These are phyloP conservation scores for Drosophila sucinea DNA, from an alignment of 1,140 invertebrate species.

Conservation along the genomic window DNA sequence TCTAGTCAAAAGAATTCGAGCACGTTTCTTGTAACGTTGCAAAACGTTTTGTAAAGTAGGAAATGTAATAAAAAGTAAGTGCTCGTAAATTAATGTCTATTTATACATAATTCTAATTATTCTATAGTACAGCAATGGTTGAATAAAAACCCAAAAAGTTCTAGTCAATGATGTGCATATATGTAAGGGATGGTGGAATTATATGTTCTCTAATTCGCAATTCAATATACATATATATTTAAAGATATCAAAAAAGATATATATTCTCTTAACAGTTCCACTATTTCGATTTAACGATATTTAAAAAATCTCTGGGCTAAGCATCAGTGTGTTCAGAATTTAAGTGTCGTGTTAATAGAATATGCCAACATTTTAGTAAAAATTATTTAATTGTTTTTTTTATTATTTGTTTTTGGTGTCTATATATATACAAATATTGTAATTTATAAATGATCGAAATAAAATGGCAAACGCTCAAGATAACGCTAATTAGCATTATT, in stretches of 20 bases:
- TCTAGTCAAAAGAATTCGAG: constrained; percentile 64
- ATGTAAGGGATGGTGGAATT: constrained; percentile 1
- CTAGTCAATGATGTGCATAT: constrained; percentile 16
- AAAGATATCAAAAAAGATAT: too few relatives aligned
- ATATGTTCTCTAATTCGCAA: not conserved
- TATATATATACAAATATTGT: constrained; percentile 66
- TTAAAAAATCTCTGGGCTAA: not conserved
- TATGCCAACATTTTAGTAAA: constrained; percentile 55
- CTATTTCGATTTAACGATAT: not conserved
- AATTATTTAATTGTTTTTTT: constrained; percentile 50
- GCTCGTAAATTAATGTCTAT: constrained; percentile 2
- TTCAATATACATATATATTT: not conserved
- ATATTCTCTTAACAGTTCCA: not conserved
- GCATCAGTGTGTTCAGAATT: not conserved
- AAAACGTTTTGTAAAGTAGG: constrained; percentile 39
- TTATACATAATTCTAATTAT: not conserved
- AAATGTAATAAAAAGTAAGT: not conserved
- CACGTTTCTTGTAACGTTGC: constrained; percentile 24
- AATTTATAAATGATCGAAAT: constrained; percentile 24
- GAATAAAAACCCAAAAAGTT: not conserved
- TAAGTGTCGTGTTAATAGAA: not conserved
- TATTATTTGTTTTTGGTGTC: constrained; percentile 68
- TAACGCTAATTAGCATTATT: constrained; percentile 35
- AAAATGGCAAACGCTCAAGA: constrained; percentile 40
- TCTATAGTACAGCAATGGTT: not conserved